Evolutionary conservation across 1,140 invertebrate genomes (phyloP), one percentile per base, ranked within the genome.

Genomic region (Tetramorium alpestre): DNA sequence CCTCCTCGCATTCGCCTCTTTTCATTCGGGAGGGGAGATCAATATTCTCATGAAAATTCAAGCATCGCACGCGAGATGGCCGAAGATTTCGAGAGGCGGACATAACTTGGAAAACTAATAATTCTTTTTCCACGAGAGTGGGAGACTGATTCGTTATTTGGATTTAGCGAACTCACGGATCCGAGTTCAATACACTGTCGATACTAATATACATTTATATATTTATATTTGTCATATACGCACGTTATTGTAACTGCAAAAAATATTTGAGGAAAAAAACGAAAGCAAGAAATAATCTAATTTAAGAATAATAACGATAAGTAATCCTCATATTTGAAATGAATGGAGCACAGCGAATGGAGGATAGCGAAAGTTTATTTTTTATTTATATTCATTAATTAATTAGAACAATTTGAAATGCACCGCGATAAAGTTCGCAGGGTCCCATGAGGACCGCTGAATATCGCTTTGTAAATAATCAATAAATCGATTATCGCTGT

Each of bases 21-120:
- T 73, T 73, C 16, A 47, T 84, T 64, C 25, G 18, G 41, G 18
- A 69, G 16, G 41, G 41, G 28, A 62, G 51, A 86, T 88, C 87
- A 67, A 89, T 89, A 78, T 65, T 54, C 86, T 62, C 65, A 75
- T 88, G 87, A 88, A 89, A 89, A 88, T 89, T 85, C 73, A 69
- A 51, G 44, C 22, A n/a, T 62, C 49, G 80, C 51, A 41, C 58
- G 73, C 73, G 81, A 78, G 85, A 80, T 73, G 65, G 73, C 56
- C 56, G 67, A 72, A 73, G 72, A 88, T 89, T 88, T 88, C 81
- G 65, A 49, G 69, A 73, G 54, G n/a, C 38, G 18, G 38, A 44
- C 25, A 38, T 73, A 84, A 62, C 54, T 69, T 49, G 65, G 41
- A 49, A 69, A 69, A 69, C 22, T 47, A 49, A 69, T 69, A 25